phyloP scores from a whole-genome alignment of 1,140 invertebrate genomes.

The Frieseomelitta varia region DNA sequence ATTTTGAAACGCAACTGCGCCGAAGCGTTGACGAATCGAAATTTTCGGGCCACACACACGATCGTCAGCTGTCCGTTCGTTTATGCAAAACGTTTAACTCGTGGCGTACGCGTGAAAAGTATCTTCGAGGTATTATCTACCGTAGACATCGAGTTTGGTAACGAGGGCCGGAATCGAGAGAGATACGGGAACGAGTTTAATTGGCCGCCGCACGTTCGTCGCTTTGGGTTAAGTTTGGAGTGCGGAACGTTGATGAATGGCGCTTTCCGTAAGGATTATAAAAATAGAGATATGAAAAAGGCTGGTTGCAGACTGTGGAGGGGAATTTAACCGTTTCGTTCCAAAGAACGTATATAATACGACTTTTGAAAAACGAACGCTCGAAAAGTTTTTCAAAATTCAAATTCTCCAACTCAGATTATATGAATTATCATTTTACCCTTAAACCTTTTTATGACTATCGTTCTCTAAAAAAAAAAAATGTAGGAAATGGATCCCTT shows the following conservation, averaged over 20 bases:
- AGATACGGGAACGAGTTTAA: constrained; percentile 14
- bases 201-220: not conserved
- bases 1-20: not conserved
- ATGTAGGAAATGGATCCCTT: too few relatives aligned
- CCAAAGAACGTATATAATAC: too few relatives aligned
- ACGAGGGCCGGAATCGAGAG: constrained; percentile 27
- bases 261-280: not conserved
- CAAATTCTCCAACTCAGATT: too few relatives aligned
- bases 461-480: too few relatives aligned
- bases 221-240: constrained; percentile 1
- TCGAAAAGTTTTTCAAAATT: too few relatives aligned
- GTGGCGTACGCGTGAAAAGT: not conserved
- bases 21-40: not conserved
- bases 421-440: too few relatives aligned
- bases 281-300: not conserved
- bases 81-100: constrained; percentile 24
- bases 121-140: not conserved
- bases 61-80: not conserved
- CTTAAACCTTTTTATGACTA: too few relatives aligned
- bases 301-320: too few relatives aligned
- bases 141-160: constrained; percentile 30
- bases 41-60: not conserved
- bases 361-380: too few relatives aligned
- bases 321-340: not conserved
- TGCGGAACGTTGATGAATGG: not conserved